These are phyloP conservation scores for Acrocephalus scirpaceus DNA, from an alignment of 2,797 vertebrate species.

Conservation along the genomic window DNA sequence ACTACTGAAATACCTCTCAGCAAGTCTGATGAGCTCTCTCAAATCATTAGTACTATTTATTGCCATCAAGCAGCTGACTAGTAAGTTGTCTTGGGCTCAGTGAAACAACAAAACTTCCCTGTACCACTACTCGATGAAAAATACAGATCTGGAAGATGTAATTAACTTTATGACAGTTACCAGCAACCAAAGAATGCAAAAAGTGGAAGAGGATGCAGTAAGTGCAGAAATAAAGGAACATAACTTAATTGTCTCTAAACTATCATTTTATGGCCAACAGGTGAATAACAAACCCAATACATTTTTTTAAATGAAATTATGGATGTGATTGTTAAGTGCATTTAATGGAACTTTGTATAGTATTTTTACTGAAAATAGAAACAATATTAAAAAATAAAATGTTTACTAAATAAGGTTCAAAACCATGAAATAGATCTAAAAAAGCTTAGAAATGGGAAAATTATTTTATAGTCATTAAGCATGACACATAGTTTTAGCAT, in stretches of 20 bases:
- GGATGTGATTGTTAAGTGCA: background rate
- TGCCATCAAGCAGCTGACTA: background rate
- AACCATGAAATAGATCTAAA: background rate
- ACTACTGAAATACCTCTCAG: background rate
- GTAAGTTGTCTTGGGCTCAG: background rate
- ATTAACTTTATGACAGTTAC: background rate
- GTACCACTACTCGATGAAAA: background rate
- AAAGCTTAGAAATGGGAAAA: background rate
- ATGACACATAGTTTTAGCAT: background rate
- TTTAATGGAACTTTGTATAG: background rate
- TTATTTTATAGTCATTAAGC: background rate
- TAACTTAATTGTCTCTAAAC: background rate
- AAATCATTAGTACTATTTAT: background rate
- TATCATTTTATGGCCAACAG: background rate
- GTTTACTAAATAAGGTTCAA: background rate
- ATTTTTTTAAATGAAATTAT: background rate
- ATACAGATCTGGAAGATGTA: background rate
- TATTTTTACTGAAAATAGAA: background rate
- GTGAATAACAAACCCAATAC: background rate
- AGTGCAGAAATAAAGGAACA: background rate
- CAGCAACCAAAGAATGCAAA: background rate
- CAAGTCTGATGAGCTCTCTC: background rate
- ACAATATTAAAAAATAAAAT: background rate
- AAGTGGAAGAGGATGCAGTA: background rate
- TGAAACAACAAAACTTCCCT: fast-evolving